Base-by-base conservation (phyloP, 2,113 vertebrate species). In the Macquaria australasica region DNA sequence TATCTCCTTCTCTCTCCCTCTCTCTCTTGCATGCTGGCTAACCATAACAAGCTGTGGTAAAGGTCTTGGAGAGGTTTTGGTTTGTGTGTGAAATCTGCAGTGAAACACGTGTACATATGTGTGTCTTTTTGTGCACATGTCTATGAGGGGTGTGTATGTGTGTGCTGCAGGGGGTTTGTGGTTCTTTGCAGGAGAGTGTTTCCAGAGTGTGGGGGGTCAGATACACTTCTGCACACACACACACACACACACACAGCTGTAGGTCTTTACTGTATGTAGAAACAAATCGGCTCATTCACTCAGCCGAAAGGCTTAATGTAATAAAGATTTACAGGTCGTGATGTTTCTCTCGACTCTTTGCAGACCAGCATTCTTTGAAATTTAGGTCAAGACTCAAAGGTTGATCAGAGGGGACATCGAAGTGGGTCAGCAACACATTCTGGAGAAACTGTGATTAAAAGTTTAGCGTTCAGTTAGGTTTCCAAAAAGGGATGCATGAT, bases 161-260 rank as follows among this genome's bases (percentile, higher is more conserved):
- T 15, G 72, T 18, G 20, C 34, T 41, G 56, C 1, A n/a, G 62
- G 82, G 73, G 75, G n/a, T 43, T 83, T 89, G 81, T 70, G 89
- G 73, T 87, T 93, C 87, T 89, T 80, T 90, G 91, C 88, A 73
- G 87, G 88, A 77, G 91, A 91, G 66, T 66, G 15, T 89, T 90
- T 88, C 79, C 64, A 86, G 11, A 50, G 37, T 82, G 79, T 50
- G 86, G 85, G 87, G 89, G 87, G 89, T 75, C 81, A 20, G n/a
- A n/a, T 16, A 18, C 20, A 69, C 37, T 21, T 3, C 45, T 14
- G 3, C 68, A 37, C 58, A 68, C 41, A 82, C 39, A 14, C 28
- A 39, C 10, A 63, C 34, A 82, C 31, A 8, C 15, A 55, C 31
- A 15, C n/a, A 16, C 56, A 74, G 7, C 81, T 77, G 58, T 39